phyloP scores from a whole-genome alignment of 2,797 vertebrate species.

The Cyclura pinguis region DNA sequence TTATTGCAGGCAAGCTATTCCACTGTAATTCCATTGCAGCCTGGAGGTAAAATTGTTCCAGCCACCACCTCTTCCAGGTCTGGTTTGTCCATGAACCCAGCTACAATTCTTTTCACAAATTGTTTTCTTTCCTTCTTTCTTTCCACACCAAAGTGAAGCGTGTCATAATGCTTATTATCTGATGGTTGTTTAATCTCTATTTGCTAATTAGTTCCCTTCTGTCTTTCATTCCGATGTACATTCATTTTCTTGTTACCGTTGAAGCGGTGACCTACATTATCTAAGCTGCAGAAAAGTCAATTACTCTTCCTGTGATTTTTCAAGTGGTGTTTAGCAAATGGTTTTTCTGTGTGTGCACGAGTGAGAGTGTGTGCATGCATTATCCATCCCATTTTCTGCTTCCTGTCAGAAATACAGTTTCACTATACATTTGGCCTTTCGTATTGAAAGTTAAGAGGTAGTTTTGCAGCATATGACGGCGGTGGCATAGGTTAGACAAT shows the following conservation, averaged over 20 bases:
- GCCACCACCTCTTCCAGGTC: neutral
- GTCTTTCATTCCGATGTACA: conserved; percentile 67
- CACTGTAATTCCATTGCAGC: conserved; percentile 43
- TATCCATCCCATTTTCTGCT: conserved; percentile 55
- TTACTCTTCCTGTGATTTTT: conserved; percentile 72
- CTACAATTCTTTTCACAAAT: conserved; percentile 65
- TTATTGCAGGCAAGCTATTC: neutral
- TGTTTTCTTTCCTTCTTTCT: conserved; percentile 60
- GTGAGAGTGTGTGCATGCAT: conserved; percentile 40
- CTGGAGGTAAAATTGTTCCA: neutral
- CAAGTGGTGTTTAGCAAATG: conserved; percentile 69
- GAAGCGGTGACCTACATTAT: conserved; percentile 77
- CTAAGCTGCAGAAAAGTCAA: conserved; percentile 64
- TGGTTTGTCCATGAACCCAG: conserved; percentile 43
- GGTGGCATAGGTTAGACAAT: neutral
- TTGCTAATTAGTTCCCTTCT: conserved; percentile 79
- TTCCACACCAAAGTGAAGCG: conserved; percentile 60
- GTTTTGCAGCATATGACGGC: neutral
- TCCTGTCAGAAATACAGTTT: conserved; percentile 42
- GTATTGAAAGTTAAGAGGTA: neutral
- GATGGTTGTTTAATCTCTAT: conserved; percentile 77
- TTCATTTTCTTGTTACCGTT: conserved; percentile 66
- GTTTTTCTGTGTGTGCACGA: neutral
- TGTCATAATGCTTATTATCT: conserved; percentile 74
- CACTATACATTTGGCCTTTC: conserved; percentile 26